Evolutionary conservation across 2,113 vertebrate genomes (phyloP).

Genomic region (Brachyistius frenatus): DNA sequence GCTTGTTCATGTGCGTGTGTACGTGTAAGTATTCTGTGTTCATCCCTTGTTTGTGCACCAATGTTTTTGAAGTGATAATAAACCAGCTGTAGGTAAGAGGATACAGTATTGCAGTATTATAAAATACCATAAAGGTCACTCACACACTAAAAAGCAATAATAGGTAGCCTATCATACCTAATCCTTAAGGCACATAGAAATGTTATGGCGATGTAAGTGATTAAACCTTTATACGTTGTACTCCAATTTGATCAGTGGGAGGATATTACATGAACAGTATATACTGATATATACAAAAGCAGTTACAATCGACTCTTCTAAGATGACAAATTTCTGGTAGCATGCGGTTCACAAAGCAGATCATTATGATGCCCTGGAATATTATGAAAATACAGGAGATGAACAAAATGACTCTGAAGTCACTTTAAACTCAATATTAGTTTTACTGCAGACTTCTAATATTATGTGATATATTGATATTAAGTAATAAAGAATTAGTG

Average conservation of each 20-base stretch:
- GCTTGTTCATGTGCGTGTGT: slow-evolving; percentile 14
- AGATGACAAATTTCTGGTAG: neutral
- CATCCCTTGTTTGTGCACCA: neutral
- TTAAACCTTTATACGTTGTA: neutral
- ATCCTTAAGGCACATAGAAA: neutral
- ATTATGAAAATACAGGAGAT: slow-evolving; percentile 3
- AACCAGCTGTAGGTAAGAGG: neutral
- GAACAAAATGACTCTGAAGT: neutral
- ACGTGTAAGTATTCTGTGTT: neutral
- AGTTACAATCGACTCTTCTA: neutral
- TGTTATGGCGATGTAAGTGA: neutral
- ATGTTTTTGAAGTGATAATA: neutral
- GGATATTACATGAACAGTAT: too few relatives aligned
- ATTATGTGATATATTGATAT: neutral
- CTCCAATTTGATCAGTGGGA: neutral
- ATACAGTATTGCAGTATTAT: neutral
- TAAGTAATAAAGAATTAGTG: too few relatives aligned
- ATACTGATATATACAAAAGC: neutral
- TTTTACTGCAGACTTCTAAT: neutral
- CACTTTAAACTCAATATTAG: neutral
- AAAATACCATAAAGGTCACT: neutral
- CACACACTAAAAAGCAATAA: neutral
- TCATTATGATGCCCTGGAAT: neutral
- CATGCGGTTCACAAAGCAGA: too few relatives aligned
- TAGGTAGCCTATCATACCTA: neutral